phyloP scores from a whole-genome alignment of 2,888 invertebrate species.

The Mythimna albipuncta region DNA sequence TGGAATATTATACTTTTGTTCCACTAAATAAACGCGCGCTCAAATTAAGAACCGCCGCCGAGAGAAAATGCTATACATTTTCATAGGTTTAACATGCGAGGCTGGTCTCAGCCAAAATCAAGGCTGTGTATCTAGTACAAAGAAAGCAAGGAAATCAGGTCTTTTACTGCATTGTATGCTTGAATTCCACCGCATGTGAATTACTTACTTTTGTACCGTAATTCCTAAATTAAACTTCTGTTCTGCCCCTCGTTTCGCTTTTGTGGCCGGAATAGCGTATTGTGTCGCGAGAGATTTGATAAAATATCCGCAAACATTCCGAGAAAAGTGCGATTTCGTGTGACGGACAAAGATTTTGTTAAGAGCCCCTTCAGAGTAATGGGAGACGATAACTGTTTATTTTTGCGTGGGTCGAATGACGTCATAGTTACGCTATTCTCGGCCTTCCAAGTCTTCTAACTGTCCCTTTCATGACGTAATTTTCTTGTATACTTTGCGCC shows the following conservation, averaged over 20 bases:
- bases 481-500: conserved; percentile 41
- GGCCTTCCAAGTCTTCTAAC: conserved; percentile 66
- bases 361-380: conserved; percentile 59
- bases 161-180: conserved; percentile 41
- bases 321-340: conserved; percentile 21
- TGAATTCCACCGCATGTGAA: conserved; percentile 43
- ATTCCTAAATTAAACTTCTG: conserved; percentile 59
- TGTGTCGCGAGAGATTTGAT: conserved; percentile 54
- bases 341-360: conserved; percentile 50
- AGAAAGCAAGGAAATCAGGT: conserved; percentile 49
- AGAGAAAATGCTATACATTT: conserved; percentile 15
- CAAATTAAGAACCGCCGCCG: background rate
- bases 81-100: conserved; percentile 20
- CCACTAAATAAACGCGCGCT: conserved; percentile 21
- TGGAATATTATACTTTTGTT: conserved; percentile 6
- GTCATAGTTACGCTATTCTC: conserved; percentile 65
- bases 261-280: conserved; percentile 53
- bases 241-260: conserved; percentile 40
- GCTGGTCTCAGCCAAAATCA: conserved; percentile 31
- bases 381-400: conserved; percentile 63
- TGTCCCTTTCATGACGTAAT: conserved; percentile 66
- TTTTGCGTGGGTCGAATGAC: conserved; percentile 65
- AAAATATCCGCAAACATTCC: conserved; percentile 53
- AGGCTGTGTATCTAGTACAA: conserved; percentile 52
- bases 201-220: conserved; percentile 44